Evolutionary conservation across 2,113 vertebrate genomes (phyloP), one percentile per base, ranked within the genome.

Genomic region (Antechinus flavipes): DNA sequence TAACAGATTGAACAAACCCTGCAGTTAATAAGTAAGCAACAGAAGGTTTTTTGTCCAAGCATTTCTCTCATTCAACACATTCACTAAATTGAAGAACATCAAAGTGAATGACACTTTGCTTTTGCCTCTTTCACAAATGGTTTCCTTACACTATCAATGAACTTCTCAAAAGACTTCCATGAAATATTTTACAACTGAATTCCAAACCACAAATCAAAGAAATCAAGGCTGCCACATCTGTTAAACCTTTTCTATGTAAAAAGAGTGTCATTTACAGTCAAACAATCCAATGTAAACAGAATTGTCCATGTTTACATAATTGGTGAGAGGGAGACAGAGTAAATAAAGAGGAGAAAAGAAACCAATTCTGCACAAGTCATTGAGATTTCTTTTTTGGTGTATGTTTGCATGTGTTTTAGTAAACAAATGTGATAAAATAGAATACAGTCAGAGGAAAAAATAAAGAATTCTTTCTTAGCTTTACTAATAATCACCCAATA

Each of bases 101-200:
- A 92, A 92, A 96, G 97, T 90, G 94, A 52, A 95, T n/a, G 95
- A 52, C 93, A 58, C 94, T 96, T 96, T 95, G 90, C 93, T 96
- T 92, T 96, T 23, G 95, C 96, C 95, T 96, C 95, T 98, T 97
- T 96, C 96, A 92, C 93, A 97, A 98, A 97, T 96, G n/a, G 90
- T 91, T 97, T 97, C 96, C 94, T 93, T 92, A 76, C n/a, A 2
- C 1, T 95, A 93, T 56, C 95, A 95, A 68, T 93, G 91, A 96
- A 97, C 97, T 97, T 96, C 94, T 94, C 56, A 76, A 97, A 92
- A 96, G 93, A 54, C 90, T 95, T 93, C 93, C 95, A 94, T 92
- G 56, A 49, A 53, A 22, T 91, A 89, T 95, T 95, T 95, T 92
- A 92, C 91, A 97, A 94, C 89, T 95, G 92, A 96, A 61, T 93